Base-by-base conservation (phyloP, 35 echinoderm and acorn worm genomes). In the Amphiura filiformis region DNA sequence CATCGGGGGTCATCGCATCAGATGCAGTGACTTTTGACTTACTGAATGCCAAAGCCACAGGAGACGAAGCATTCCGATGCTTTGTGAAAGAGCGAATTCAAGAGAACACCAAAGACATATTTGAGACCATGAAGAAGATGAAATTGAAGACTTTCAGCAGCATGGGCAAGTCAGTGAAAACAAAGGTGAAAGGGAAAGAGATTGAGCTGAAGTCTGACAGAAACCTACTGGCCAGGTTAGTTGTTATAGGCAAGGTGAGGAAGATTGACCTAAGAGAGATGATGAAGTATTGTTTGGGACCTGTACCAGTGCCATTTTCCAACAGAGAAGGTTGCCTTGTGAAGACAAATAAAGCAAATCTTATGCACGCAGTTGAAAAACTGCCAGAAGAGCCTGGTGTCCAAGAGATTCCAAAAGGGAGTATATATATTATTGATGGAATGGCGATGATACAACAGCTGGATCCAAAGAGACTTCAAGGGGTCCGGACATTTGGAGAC, bases 381-480 rank as follows among this genome's bases (percentile, higher is more conserved):
- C 36, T 76, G 17, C 79, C 52, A 75, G 32, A 85, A 87, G 28
- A 82, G 31, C 36, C 79, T 38, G 38, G 49, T 39, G 49, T 87
- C 26, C 37, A 39, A 42, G 90, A 76, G 11, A 41, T 77, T 75
- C 78, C 84, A 11, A 64, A 30, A 52, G 77, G 78, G 34, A n/a
- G 90, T 78, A 39, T 78, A 18, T 90, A 75, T 57, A 37, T 90
- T 47, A 33, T 90, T 23, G 88, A 90, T 83, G 88, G 78, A 5
- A 90, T 90, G 88, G 80, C 88, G 0, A 47, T 90, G 80, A 34
- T 91, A 26, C 89, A 91, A 61, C 89, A 91, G 56, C n/a, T 91
- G 7, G 84, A 78, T 33, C 39, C 81, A 30, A 18, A 41, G 36
- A 3, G 80, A 44, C 47, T 79, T n/a, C 38, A 5, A 85, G 35